Conservation (phyloP, 2,888 invertebrate genomes). For the Cynaeus angustus region DNA sequence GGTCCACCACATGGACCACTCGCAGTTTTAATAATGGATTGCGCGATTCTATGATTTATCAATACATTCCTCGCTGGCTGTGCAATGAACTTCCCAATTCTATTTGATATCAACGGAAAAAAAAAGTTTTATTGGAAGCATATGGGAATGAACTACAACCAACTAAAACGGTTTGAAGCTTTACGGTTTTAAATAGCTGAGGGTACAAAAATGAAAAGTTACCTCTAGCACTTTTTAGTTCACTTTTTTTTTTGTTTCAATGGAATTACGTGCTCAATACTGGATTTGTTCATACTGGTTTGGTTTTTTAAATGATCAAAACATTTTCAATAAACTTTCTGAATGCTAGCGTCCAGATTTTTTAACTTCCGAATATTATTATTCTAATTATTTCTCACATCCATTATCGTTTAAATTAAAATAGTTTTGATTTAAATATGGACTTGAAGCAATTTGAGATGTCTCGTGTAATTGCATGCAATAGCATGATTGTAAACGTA, state of each 20-base stretch:
- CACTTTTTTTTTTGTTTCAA: conserved; percentile 21
- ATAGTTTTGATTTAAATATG: conserved; percentile 22
- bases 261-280: conserved; percentile 1
- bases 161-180: conserved; percentile 14
- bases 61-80: conserved; percentile 52
- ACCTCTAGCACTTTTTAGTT: conserved; percentile 16
- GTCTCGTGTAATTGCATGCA: conserved; percentile 30
- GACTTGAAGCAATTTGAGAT: conserved; percentile 16
- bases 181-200: conserved; percentile 29
- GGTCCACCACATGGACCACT: conserved; percentile 55
- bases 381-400: too few species aligned
- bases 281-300: too few species aligned
- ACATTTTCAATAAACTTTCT: too few species aligned
- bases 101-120: conserved; percentile 43
- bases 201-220: conserved; percentile 42
- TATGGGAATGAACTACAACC: conserved; percentile 47
- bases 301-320: too few species aligned
- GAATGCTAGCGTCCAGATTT: too few species aligned
- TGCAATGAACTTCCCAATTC: conserved; percentile 49
- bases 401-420: too few species aligned
- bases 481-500: conserved; percentile 45
- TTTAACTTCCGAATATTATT: too few species aligned
- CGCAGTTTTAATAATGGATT: conserved; percentile 61
- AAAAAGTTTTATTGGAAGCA: conserved; percentile 50
- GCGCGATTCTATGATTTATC: conserved; percentile 57